Base-by-base conservation (phyloP, 2,888 invertebrate genomes). In the Chalcis sispes region DNA sequence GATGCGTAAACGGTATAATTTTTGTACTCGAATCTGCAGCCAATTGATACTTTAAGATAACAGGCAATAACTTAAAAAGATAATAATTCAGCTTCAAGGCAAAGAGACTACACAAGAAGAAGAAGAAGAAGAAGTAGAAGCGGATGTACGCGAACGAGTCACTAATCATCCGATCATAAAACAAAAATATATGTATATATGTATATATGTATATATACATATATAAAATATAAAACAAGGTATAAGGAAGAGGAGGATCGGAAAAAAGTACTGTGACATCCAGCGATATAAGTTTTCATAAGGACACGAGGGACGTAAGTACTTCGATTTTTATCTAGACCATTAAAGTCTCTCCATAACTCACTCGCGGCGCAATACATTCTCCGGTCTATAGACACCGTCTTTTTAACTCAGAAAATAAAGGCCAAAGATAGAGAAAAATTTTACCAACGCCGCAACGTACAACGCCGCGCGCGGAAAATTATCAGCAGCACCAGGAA, bases 241-340 rank as follows among this genome's bases (percentile, higher is more conserved):
- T 18, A 8, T 1, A 36, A 10, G n/a, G n/a, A n/a, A n/a, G n/a
- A n/a, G n/a, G n/a, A n/a, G n/a, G n/a, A n/a, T n/a, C n/a, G n/a
- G n/a, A n/a, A n/a, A n/a, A n/a, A n/a, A n/a, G n/a, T n/a, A n/a
- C n/a, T n/a, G n/a, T n/a, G n/a, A n/a, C n/a, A n/a, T n/a, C n/a
- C n/a, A n/a, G 50, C 48, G 3, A 58, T 20, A 36, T 59, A 58
- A 4, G 58, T 52, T 70, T 61, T 59, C 71, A 54, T 54, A 62
- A 54, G 27, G 61, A 58, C 25, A 46, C 56, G n/a, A n/a, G n/a
- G 40, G 13, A 52, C 54, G 20, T 5, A n/a, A 40, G 66, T 10
- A 50, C 59, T 59, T 73, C 66, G 66, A 66, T 73, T 73, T 67
- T 73, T 67, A 73, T 67, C 72, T 50, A 18, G 48, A 29, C 58